These are phyloP conservation scores for Bos javanicus DNA, from an alignment of 2,113 vertebrate species.

Conservation along the genomic window DNA sequence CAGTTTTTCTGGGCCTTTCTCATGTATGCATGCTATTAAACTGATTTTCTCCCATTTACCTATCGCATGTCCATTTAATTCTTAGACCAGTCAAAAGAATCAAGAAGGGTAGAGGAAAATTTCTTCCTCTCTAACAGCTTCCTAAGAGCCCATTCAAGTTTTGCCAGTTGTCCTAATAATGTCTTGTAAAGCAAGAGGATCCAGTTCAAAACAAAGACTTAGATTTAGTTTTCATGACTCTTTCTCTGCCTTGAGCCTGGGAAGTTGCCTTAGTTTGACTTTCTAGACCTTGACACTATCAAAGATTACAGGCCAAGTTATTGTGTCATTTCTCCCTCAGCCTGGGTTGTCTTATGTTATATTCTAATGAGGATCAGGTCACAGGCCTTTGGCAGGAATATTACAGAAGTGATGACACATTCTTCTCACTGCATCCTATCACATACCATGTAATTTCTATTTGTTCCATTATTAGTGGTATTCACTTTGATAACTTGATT, in stretches of 20 bases:
- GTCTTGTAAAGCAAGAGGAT: not conserved
- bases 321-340: not conserved
- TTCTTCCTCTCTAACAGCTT: not conserved
- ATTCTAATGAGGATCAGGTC: not conserved
- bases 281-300: not conserved
- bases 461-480: not conserved
- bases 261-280: not conserved
- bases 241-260: not conserved
- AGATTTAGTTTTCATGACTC: not conserved
- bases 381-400: not conserved
- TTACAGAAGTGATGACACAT: not conserved
- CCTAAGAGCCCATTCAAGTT: not conserved
- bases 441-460: not conserved
- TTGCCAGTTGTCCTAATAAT: not conserved
- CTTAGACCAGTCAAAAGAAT: not conserved
- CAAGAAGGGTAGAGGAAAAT: not conserved
- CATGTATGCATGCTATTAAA: not conserved
- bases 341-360: not conserved
- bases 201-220: not conserved
- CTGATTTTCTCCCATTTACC: not conserved
- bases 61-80: not conserved
- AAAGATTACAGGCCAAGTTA: not conserved
- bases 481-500: not conserved
- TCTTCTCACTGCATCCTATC: not conserved
- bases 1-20: not conserved